Conservation (phyloP, 2,113 vertebrate species). For the Lanius ludovicianus region DNA sequence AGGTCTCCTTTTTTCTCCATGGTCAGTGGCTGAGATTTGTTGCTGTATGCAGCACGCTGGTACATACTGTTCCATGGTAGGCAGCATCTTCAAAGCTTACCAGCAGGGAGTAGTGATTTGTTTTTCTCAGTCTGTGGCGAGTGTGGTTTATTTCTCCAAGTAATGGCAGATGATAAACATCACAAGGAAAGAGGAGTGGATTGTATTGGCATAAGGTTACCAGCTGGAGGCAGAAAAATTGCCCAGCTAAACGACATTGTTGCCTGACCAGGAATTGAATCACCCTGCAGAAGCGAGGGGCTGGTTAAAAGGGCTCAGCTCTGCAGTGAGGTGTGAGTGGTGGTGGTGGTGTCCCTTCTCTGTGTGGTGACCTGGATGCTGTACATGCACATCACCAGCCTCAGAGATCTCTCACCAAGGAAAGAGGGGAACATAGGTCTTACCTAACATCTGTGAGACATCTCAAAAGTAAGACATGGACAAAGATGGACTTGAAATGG, state of each 20-base stretch:
- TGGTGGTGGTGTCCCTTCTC: background rate
- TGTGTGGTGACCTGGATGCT: background rate
- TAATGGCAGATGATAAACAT: background rate
- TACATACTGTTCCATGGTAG: background rate
- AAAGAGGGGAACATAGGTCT: background rate
- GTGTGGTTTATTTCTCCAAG: background rate
- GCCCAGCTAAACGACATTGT: too few relatives aligned
- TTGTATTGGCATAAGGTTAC: background rate
- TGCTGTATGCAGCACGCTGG: background rate
- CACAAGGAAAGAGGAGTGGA: background rate
- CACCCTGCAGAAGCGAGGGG: accelerated
- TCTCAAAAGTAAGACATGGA: background rate
- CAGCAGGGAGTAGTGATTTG: background rate
- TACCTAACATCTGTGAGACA: background rate
- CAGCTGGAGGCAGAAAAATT: background rate
- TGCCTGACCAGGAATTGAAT: background rate
- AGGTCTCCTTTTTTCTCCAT: background rate
- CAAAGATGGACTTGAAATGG: background rate
- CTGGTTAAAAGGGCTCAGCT: background rate
- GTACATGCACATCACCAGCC: background rate
- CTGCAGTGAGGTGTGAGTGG: background rate
- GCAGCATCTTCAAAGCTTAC: background rate
- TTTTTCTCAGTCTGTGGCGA: background rate
- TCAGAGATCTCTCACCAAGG: background rate
- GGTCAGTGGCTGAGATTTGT: background rate